A percentile compares a stretch with the other conserved stretches of the same genome.
Evolutionary conservation across 2,113 vertebrate species (phyloP).

Genomic region (Misgurnus mizolepis): DNA sequence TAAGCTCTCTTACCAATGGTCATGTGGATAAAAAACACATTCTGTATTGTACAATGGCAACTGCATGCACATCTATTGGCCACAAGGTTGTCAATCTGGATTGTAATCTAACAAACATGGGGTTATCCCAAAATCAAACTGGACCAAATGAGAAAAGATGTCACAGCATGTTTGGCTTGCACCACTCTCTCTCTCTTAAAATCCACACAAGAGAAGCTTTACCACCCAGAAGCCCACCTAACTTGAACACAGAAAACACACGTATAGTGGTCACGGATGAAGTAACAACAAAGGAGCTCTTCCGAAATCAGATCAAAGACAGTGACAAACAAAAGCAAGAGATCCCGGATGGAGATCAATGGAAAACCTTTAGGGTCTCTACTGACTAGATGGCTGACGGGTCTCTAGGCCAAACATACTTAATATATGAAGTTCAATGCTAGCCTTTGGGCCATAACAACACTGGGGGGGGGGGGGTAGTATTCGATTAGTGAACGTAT

Average conservation of each 20-base stretch:
- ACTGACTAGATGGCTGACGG: background rate
- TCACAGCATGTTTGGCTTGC: conserved; percentile 25
- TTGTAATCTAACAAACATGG: conserved; percentile 26
- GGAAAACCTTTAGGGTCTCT: conserved; percentile 1
- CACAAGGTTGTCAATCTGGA: background rate
- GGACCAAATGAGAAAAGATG: background rate
- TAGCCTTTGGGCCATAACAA: background rate
- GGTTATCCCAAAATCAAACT: conserved; percentile 14
- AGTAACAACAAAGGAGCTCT: background rate
- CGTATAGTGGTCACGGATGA: background rate
- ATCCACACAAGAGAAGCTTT: conserved; percentile 21
- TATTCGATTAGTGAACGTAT: no score
- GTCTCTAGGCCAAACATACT: background rate
- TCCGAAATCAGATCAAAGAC: conserved; percentile 27
- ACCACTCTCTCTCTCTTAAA: background rate
- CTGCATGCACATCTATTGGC: background rate
- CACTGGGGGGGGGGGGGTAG: no score
- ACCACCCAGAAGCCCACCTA: background rate
- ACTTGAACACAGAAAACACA: conserved; percentile 8
- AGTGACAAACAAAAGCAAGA: conserved; percentile 18
- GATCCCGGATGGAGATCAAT: background rate
- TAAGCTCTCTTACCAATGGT: conserved; percentile 23
- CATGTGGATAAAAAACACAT: conserved; percentile 15
- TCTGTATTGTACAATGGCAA: background rate
- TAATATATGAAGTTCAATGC: background rate